phyloP scores from a whole-genome alignment of 2,888 invertebrate species.

The Julus scandinavius region DNA sequence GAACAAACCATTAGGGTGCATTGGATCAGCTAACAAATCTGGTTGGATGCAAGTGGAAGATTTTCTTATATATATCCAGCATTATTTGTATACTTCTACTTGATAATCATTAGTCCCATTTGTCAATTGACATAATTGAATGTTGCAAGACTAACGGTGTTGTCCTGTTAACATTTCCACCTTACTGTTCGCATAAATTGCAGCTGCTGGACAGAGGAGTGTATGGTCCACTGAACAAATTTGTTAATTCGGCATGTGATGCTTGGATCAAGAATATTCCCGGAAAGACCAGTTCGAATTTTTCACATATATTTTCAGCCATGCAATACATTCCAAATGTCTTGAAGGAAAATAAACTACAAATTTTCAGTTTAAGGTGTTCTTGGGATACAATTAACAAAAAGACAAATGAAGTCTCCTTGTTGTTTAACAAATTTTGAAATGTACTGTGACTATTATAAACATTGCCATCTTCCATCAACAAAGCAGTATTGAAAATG shows the following conservation, averaged over 20 bases:
- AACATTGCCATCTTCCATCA: too few relatives aligned
- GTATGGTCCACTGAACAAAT: slow-evolving; percentile 63
- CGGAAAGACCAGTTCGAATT: slow-evolving; percentile 65
- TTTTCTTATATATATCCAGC: background rate
- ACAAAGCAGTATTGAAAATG: too few relatives aligned
- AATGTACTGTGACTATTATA: too few relatives aligned
- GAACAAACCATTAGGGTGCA: slow-evolving; percentile 70
- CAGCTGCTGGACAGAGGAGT: slow-evolving; percentile 66
- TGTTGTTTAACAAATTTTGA: too few relatives aligned
- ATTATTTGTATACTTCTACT: background rate
- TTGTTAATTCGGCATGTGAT: slow-evolving; percentile 61
- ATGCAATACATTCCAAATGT: too few relatives aligned
- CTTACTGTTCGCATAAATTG: slow-evolving; percentile 65
- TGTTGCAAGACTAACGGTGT: slow-evolving; percentile 64
- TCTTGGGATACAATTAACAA: too few relatives aligned
- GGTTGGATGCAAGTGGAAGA: background rate
- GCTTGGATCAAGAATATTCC: slow-evolving; percentile 63
- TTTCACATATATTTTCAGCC: too few relatives aligned
- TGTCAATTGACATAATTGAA: slow-evolving; percentile 60
- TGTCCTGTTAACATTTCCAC: slow-evolving; percentile 64
- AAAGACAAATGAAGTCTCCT: too few relatives aligned
- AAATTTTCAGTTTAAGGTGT: too few relatives aligned
- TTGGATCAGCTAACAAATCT: background rate
- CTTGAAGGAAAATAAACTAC: too few relatives aligned
- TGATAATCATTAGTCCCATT: slow-evolving; percentile 52